Evolutionary conservation across 2,113 vertebrate genomes (phyloP).

Genomic region (Prietella phreatophila): DNA sequence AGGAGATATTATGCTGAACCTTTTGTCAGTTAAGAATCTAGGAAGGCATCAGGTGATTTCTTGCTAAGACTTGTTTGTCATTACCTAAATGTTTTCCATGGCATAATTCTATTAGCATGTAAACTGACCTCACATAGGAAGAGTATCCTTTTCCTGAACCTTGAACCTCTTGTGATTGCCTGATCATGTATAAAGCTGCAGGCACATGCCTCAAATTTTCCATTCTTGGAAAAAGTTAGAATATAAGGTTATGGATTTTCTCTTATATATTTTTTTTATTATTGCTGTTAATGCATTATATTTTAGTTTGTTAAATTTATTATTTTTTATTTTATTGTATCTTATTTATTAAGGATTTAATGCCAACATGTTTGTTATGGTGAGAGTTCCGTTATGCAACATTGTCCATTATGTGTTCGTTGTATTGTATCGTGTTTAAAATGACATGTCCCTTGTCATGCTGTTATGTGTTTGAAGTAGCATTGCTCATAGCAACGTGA

Average conservation of each 20-base stretch:
- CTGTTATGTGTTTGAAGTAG: neutral
- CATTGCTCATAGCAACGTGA: neutral
- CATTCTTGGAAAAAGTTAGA: constrained; percentile 37
- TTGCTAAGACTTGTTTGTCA: constrained; percentile 5
- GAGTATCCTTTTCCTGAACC: constrained; percentile 1
- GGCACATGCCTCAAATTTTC: constrained; percentile 44
- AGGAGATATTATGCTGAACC: neutral
- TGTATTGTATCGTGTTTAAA: neutral
- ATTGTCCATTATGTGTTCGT: neutral
- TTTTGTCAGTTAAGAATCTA: neutral
- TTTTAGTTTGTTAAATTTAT: neutral
- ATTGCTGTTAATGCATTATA: neutral
- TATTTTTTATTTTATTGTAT: neutral
- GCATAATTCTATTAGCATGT: constrained; percentile 9
- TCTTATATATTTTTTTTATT: too few species aligned
- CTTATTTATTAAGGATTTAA: neutral
- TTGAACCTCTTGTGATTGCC: constrained; percentile 35
- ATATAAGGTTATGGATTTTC: constrained; percentile 9
- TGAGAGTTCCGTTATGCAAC: neutral
- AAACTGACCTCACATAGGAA: constrained; percentile 27
- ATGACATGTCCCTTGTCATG: neutral
- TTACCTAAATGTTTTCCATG: neutral
- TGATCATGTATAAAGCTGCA: constrained; percentile 37
- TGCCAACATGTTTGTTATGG: neutral
- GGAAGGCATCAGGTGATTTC: neutral